A percentile compares a stretch with the other conserved stretches of the same genome.
Conservation (phyloP, 2,888 invertebrate species). For the Agrypnus murinus region DNA sequence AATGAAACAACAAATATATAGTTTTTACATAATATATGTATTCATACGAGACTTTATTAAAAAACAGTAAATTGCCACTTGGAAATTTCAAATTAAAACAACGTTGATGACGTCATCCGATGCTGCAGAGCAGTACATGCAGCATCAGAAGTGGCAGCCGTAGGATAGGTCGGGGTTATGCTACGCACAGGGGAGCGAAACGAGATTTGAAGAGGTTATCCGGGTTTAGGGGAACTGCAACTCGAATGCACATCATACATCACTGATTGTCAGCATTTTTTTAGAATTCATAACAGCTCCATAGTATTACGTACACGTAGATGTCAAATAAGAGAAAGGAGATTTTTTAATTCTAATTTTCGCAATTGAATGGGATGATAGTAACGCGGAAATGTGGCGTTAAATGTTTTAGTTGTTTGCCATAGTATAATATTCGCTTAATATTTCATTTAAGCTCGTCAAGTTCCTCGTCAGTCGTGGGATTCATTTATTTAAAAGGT, state of each 20-base stretch:
- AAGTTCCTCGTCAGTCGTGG: constrained; percentile 32
- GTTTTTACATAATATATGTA: too few species aligned
- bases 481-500: constrained; percentile 56
- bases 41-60: too few species aligned
- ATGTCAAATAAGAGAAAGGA: too few species aligned
- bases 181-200: constrained; percentile 46
- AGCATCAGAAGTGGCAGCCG: constrained; percentile 45
- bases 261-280: constrained; percentile 41
- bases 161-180: constrained; percentile 56
- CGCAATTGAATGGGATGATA: too few species aligned
- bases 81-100: too few species aligned
- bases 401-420: not conserved
- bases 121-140: constrained; percentile 30
- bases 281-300: not conserved
- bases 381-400: too few species aligned
- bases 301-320: too few species aligned
- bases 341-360: too few species aligned
- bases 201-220: constrained; percentile 47
- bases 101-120: constrained; percentile 35
- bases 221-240: constrained; percentile 51
- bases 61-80: too few species aligned
- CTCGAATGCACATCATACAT: constrained; percentile 52
- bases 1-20: too few species aligned
- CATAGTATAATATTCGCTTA: constrained; percentile 24
- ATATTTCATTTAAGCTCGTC: constrained; percentile 27